phyloP scores from a whole-genome alignment of 2,888 invertebrate genomes.

The Ypsolopha scabrella region DNA sequence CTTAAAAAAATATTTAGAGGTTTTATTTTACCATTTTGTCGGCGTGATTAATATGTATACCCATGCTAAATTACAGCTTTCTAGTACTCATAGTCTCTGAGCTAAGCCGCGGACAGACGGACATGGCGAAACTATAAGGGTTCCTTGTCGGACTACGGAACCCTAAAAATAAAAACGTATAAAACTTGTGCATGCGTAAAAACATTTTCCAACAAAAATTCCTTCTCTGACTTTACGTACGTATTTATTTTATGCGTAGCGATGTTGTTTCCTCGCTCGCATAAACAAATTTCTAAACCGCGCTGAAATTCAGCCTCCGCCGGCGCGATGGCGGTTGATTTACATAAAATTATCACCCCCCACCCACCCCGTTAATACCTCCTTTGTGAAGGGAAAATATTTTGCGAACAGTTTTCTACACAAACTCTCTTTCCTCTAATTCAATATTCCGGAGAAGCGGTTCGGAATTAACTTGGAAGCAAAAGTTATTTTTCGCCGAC shows the following conservation, averaged over 20 bases:
- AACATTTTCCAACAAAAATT: too few relatives aligned
- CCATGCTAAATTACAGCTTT: too few relatives aligned
- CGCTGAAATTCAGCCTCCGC: slow-evolving; percentile 33
- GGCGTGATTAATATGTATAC: too few relatives aligned
- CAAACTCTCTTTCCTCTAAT: slow-evolving; percentile 51
- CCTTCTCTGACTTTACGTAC: neutral
- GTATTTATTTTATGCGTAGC: neutral
- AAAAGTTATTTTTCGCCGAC: slow-evolving; percentile 18
- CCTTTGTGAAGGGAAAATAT: slow-evolving; percentile 66
- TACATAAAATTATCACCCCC: slow-evolving; percentile 42
- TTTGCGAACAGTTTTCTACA: slow-evolving; percentile 66
- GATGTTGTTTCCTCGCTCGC: slow-evolving; percentile 29
- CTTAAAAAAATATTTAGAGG: too few relatives aligned
- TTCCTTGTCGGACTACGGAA: too few relatives aligned
- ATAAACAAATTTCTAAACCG: slow-evolving; percentile 47
- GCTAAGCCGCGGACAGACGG: too few relatives aligned
- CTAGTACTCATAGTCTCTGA: too few relatives aligned
- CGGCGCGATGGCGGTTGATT: slow-evolving; percentile 31
- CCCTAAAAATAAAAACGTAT: too few relatives aligned
- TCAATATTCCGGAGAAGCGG: slow-evolving; percentile 35
- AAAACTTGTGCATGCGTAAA: too few relatives aligned
- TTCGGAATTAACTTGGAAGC: slow-evolving; percentile 18
- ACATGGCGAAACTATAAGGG: too few relatives aligned
- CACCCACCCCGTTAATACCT: slow-evolving; percentile 34
- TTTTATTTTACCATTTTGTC: too few relatives aligned